Evolutionary conservation across 2,888 invertebrate species (phyloP).

Genomic region (Synanthedon vespiformis): DNA sequence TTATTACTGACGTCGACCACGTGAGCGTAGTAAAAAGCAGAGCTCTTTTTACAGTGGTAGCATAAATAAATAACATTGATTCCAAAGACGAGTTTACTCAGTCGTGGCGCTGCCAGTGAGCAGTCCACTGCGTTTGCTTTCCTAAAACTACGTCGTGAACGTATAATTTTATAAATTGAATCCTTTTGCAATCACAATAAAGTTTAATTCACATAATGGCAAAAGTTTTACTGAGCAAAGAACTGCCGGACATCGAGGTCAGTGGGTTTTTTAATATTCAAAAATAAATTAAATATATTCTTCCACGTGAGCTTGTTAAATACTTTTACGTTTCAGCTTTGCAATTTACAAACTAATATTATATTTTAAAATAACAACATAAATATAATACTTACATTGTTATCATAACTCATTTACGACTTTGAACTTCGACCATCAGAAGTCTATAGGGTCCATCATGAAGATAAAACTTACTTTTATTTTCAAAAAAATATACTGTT

Average conservation of each 20-base stretch:
- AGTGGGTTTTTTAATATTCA: slow-evolving; percentile 20
- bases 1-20: no score
- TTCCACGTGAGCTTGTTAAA: no score
- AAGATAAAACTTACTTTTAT: no score
- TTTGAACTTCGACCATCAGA: no score
- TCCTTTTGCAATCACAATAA: background rate
- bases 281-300: no score
- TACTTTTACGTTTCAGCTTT: no score
- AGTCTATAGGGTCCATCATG: no score
- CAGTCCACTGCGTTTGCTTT: slow-evolving; percentile 41
- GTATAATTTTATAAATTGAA: background rate
- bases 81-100: slow-evolving; percentile 12
- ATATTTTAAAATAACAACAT: no score
- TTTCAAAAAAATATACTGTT: no score
- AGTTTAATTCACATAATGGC: slow-evolving; percentile 39
- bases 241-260: slow-evolving; percentile 87
- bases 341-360: no score
- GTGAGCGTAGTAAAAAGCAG: background rate
- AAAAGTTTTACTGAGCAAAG: slow-evolving; percentile 73
- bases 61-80: background rate
- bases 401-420: no score
- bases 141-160: background rate
- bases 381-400: no score
- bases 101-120: slow-evolving; percentile 67
- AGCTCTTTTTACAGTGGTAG: background rate